Percentiles rank a stretch among this genome's conserved stretches.
Conservation (phyloP, 2,797 vertebrate genomes). For the Oreortyx pictus region DNA sequence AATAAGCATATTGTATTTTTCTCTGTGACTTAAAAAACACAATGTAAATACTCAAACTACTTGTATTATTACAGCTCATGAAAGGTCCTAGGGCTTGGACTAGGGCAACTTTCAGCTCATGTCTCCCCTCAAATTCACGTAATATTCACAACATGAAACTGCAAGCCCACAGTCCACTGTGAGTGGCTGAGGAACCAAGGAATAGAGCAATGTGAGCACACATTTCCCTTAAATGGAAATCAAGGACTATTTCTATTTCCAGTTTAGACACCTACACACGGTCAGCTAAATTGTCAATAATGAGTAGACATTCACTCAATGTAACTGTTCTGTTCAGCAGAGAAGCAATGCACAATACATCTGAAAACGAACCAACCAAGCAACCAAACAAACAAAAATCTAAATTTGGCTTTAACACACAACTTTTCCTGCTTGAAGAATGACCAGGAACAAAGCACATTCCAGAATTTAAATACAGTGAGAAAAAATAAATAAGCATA, state of each 20-base stretch:
- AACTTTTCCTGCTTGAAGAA: conserved; percentile 8
- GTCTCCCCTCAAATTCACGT: not conserved
- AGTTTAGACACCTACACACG: not conserved
- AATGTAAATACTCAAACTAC: not conserved
- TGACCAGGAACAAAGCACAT: not conserved
- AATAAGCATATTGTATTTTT: not conserved
- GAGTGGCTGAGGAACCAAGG: not conserved
- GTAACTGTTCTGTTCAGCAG: not conserved
- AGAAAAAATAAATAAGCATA: conserved; percentile 6
- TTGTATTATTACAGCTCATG: not conserved
- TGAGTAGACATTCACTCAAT: not conserved
- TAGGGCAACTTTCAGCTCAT: not conserved
- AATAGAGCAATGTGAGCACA: not conserved
- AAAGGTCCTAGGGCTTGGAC: not conserved
- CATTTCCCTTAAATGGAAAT: not conserved
- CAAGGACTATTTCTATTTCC: not conserved
- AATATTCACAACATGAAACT: not conserved
- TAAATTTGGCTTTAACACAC: not conserved
- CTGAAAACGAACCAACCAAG: not conserved
- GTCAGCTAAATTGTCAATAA: not conserved
- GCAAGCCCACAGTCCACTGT: not conserved
- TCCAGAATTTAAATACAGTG: conserved; percentile 15
- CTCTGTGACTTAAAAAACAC: not conserved
- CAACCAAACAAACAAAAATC: not conserved
- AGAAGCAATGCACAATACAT: not conserved